Evolutionary conservation across 1,140 invertebrate species (phyloP), one percentile per base, ranked within the genome.

Genomic region (Pogonomyrmex barbatus): DNA sequence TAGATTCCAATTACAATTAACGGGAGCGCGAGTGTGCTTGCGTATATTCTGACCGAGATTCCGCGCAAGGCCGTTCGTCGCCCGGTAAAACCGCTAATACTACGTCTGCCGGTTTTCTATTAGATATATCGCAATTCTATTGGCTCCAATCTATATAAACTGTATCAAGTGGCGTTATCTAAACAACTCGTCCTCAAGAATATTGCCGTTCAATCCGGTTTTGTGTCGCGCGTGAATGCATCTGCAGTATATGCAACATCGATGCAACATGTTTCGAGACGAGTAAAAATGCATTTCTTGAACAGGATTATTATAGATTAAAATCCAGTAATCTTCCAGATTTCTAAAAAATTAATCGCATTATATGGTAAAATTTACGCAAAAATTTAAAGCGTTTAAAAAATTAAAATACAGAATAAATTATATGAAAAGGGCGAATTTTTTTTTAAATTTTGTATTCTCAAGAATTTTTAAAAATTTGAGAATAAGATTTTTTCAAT

Each of bases 1-100:
- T 36, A 54, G 33, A 75, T 82, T 73, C 79, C 79, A 73, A 75
- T 83, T 83, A 75, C 54, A 75, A 73, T 33, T 82, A 82, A 83
- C 79, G 79, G 79, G 79, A 75, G 17, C 56, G 36, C n/a, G 68
- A 83, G 70, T 60, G 60, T 52, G n/a, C 65, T 42, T 24, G 45
- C 10, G 24, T 75, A 39, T 56, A 60, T 52, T 70, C 78, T 8
- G 39, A n/a, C 33, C 9, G 0, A 6, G 54, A 83, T 83, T 83
- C 79, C 79, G 45, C 33, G 30, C 79, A 83, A 83, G 79, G 79
- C 45, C 79, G 68, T 62, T 60, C 50, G 5, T 68, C 24, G 67
- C 17, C 42, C 52, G 30, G 47, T 60, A 82, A 82, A 82, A 71
- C 30, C 42, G 79, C 39, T 70, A 52, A 36, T 56, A 36, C 9